Evolutionary conservation across 2,888 invertebrate genomes (phyloP).

Genomic region (Eustalomyia histrio): DNA sequence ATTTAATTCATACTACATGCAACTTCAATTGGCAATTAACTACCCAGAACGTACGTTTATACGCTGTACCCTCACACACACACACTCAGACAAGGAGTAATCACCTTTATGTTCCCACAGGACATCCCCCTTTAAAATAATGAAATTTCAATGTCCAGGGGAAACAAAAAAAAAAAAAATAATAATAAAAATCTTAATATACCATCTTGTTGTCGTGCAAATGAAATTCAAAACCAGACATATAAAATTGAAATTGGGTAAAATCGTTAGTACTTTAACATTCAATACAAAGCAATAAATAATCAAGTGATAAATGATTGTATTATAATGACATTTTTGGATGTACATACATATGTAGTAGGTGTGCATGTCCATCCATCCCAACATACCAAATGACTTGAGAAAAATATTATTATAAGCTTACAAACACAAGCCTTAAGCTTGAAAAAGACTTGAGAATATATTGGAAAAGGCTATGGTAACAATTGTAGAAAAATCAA

Average conservation of each 20-base stretch:
- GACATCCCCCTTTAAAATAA: slow-evolving; percentile 53
- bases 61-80: too few species aligned
- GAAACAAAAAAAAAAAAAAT: too few species aligned
- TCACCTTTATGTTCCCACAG: slow-evolving; percentile 59
- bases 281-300: slow-evolving; percentile 50
- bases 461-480: too few species aligned
- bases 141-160: slow-evolving; percentile 43
- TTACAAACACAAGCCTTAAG: too few species aligned
- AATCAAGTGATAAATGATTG: slow-evolving; percentile 64
- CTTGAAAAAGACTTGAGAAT: too few species aligned
- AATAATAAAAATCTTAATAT: slow-evolving; percentile 5
- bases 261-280: too few species aligned
- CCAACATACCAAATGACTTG: too few species aligned
- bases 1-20: slow-evolving; percentile 49
- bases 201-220: slow-evolving; percentile 11
- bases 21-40: slow-evolving; percentile 54
- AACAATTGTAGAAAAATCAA: too few species aligned
- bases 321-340: slow-evolving; percentile 59
- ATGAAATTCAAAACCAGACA: slow-evolving; percentile 21
- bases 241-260: neutral
- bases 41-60: neutral
- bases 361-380: too few species aligned
- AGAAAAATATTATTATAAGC: too few species aligned
- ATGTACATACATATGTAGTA: too few species aligned
- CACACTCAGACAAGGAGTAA: neutral